Conservation (phyloP, 2,888 invertebrate genomes). For the Tachina fera region DNA sequence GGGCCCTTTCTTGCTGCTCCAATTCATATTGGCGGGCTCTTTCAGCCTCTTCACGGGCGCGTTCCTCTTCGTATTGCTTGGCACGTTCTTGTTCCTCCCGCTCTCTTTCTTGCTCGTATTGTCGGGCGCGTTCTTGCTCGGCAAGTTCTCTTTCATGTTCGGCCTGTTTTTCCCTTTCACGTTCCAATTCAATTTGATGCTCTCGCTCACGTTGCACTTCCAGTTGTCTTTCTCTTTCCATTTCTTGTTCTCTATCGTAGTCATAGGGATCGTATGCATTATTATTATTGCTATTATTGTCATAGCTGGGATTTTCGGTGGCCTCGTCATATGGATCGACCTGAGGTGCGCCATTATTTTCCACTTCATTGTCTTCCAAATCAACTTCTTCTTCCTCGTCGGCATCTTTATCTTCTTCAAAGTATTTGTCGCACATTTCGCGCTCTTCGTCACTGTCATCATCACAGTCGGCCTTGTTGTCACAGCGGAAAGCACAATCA, state of each 20-base stretch:
- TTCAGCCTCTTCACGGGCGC: conserved; percentile 29
- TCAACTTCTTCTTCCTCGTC: conserved; percentile 18
- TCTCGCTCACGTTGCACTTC: conserved; percentile 47
- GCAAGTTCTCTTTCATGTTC: conserved; percentile 42
- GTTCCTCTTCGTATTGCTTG: conserved; percentile 42
- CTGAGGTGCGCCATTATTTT: not conserved
- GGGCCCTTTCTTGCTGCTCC: conserved; percentile 39
- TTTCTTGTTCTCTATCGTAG: conserved; percentile 50
- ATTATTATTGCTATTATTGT: conserved; percentile 3
- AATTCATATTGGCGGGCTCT: conserved; percentile 33
- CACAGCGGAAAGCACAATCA: conserved; percentile 77
- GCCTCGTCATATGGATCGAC: conserved; percentile 9
- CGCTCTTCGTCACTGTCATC: conserved; percentile 52
- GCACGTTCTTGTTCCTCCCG: conserved; percentile 45
- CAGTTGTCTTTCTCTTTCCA: conserved; percentile 52
- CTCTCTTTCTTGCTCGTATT: conserved; percentile 42
- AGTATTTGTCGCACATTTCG: conserved; percentile 43
- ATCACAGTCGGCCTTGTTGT: conserved; percentile 51
- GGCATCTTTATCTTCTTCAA: conserved; percentile 33
- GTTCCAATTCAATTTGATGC: conserved; percentile 38
- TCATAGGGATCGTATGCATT: conserved; percentile 49
- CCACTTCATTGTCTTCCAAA: conserved; percentile 14
- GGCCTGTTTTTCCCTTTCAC: conserved; percentile 33
- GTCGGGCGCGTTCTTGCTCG: conserved; percentile 43
- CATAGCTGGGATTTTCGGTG: conserved; percentile 32